These are phyloP conservation scores for Drosophila bunnanda DNA, from an alignment of 2,888 invertebrate genomes.

Conservation along the genomic window DNA sequence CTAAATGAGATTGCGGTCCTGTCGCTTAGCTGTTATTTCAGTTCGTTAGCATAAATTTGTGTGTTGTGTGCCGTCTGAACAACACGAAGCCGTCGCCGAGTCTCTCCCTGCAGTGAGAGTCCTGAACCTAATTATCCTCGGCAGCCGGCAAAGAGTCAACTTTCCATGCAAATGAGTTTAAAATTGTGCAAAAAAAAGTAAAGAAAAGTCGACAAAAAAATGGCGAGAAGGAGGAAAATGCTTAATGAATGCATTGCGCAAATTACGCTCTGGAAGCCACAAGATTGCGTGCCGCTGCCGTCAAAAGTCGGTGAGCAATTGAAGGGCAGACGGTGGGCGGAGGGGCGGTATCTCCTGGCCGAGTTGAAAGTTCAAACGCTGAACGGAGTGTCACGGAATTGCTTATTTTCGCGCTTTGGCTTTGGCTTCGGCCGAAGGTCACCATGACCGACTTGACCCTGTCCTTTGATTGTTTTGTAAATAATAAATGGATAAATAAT, in stretches of 20 bases:
- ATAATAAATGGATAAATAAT: slow-evolving; percentile 55
- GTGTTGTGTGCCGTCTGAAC: slow-evolving; percentile 24
- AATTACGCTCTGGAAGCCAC: slow-evolving; percentile 43
- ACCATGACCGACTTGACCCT: slow-evolving; percentile 36
- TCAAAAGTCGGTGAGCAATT: slow-evolving; percentile 3
- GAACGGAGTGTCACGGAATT: neutral
- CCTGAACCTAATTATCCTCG: slow-evolving; percentile 56
- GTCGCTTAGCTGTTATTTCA: slow-evolving; percentile 47
- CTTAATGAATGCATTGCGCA: slow-evolving; percentile 60
- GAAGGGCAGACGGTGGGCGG: neutral
- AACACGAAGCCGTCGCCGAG: slow-evolving; percentile 10
- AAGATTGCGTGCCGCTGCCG: slow-evolving; percentile 34
- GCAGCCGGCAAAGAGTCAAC: slow-evolving; percentile 33
- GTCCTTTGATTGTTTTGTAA: slow-evolving; percentile 40
- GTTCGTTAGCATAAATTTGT: slow-evolving; percentile 50
- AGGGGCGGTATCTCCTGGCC: slow-evolving; percentile 18
- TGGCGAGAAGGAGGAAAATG: slow-evolving; percentile 24
- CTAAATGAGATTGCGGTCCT: slow-evolving; percentile 42
- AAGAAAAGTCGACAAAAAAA: neutral
- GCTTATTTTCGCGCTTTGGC: slow-evolving; percentile 5
- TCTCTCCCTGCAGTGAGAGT: slow-evolving; percentile 29
- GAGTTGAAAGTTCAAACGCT: slow-evolving; percentile 25
- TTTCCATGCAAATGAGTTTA: slow-evolving; percentile 62
- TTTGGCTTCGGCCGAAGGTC: slow-evolving; percentile 20
- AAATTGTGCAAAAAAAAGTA: slow-evolving; percentile 43